Conservation (phyloP, 2,888 invertebrate species). For the Drosophila nigritarsus region DNA sequence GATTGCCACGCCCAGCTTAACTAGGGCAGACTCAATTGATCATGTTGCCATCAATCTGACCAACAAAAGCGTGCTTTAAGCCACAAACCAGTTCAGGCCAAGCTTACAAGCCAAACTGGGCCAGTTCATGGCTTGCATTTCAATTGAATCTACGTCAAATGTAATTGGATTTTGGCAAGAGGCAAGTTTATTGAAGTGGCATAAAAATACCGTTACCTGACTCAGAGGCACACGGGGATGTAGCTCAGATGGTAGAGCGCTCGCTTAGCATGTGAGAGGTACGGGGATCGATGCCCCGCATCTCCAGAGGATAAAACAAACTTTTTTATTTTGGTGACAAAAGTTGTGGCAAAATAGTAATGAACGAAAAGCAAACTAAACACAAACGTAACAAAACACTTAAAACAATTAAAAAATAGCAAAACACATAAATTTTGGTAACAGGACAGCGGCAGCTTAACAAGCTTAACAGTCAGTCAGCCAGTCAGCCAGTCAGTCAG, state of each 20-base stretch:
- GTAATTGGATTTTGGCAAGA: conserved; percentile 38
- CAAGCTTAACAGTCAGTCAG: conserved; percentile 54
- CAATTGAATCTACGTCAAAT: conserved; percentile 47
- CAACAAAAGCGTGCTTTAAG: conserved; percentile 22
- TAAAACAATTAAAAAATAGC: conserved; percentile 83
- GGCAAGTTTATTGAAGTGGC: background rate
- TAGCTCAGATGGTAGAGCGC: conserved; percentile 85
- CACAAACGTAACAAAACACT: conserved; percentile 77
- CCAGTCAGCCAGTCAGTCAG: conserved; percentile 9
- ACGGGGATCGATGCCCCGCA: conserved; percentile 85
- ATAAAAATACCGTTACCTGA: conserved; percentile 17
- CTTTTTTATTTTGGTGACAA: conserved; percentile 13
- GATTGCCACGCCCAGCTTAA: conserved; percentile 9
- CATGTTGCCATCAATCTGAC: background rate
- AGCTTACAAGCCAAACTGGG: conserved; percentile 29
- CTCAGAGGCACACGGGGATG: conserved; percentile 75
- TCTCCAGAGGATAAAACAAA: conserved; percentile 69
- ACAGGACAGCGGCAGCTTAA: conserved; percentile 56
- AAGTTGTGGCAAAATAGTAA: conserved; percentile 5
- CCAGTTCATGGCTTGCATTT: conserved; percentile 48
- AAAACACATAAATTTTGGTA: conserved; percentile 81
- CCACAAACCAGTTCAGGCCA: conserved; percentile 62
- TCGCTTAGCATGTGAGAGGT: conserved; percentile 85
- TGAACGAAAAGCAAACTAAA: background rate
- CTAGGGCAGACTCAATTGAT: background rate